Evolutionary conservation across 2,888 invertebrate species (phyloP), one percentile per base, ranked within the genome.

Genomic region (Ectobius pallidus): DNA sequence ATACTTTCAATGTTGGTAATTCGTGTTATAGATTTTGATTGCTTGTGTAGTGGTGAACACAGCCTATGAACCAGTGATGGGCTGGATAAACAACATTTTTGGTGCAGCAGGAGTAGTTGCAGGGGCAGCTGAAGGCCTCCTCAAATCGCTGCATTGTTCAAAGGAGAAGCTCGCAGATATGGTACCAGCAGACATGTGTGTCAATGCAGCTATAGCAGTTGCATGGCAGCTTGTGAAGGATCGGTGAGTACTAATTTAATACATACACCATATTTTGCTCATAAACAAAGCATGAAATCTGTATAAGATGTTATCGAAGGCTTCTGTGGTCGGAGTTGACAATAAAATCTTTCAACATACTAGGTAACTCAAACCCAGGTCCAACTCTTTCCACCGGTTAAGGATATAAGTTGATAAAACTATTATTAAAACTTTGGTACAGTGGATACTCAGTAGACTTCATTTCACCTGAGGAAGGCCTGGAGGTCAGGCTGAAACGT

Each of bases 61-160:
- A 1, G 79, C 77, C 75, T 74, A 75, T 68, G 80, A 80, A 62
- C 80, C 80, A 3, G 68, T 79, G n/a, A 80, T 83, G 80, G 86
- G 86, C 30, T 88, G 87, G 87, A 84, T 86, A 62, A 87, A 88
- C 79, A 87, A 86, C 77, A 82, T 83, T 76, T 86, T 87, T 79
- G 87, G 87, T 34, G 91, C 92, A 0, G 91, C 91, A 1, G 92
- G 87, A 7, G 84, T 89, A 0, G 85, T 86, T 0, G 86, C 91
- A 14, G 92, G 91, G 0, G 89, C 91, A 3, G 92, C 93, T 0
- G 91, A 91, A 27, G 96, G 96, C 73, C 87, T 93, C 1, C 82
- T 93, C 4, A 86, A 90, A 6, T 88, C 93, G 0, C 86, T 95
- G 84, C 90, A 92, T 76, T 90, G 92, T 80, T 89, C 92, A 78